These are phyloP conservation scores for Falco biarmicus DNA, from an alignment of 2,797 vertebrate genomes.

Conservation along the genomic window DNA sequence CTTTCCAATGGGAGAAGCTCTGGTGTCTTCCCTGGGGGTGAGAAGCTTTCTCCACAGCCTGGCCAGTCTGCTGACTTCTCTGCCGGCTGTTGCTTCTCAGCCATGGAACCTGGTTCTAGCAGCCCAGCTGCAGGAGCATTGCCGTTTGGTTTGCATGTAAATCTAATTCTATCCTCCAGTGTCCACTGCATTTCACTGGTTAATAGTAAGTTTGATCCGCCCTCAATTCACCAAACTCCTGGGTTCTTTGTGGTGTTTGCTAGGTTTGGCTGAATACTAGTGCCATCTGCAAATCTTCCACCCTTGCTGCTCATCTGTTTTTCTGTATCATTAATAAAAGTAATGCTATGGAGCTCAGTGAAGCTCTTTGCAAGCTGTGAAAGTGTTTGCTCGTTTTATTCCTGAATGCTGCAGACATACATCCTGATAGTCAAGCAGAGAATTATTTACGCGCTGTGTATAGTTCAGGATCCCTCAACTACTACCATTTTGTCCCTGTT, in stretches of 20 bases:
- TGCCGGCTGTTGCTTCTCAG: neutral
- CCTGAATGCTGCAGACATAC: neutral
- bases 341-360: neutral
- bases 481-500: neutral
- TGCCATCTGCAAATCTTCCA: neutral
- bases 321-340: neutral
- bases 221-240: neutral
- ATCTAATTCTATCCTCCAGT: neutral
- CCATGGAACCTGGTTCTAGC: neutral
- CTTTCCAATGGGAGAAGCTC: neutral
- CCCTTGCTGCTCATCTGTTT: neutral
- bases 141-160: neutral
- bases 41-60: neutral
- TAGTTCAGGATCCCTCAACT: neutral
- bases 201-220: neutral
- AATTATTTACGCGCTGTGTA: neutral
- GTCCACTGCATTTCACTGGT: neutral
- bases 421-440: neutral
- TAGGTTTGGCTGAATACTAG: neutral
- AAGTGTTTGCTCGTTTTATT: neutral
- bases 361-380: neutral
- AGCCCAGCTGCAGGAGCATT: neutral
- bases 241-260: rapidly evolving
- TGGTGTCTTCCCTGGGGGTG: rapidly evolving
- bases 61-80: neutral